Conservation (phyloP, 2,113 vertebrate genomes). For the Amblyornis subalaris region DNA sequence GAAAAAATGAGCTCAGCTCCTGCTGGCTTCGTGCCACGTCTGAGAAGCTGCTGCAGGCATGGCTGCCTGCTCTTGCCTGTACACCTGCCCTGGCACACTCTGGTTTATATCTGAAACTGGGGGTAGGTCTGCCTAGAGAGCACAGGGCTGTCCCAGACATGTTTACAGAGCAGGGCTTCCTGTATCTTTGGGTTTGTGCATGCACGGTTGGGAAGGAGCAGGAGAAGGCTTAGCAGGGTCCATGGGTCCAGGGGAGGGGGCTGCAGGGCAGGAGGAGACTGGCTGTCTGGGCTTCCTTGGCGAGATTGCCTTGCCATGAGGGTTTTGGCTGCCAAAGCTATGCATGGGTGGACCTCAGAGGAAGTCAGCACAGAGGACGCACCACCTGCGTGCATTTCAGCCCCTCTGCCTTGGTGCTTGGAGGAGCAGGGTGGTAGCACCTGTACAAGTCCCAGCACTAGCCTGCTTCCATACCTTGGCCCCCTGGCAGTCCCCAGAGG, state of each 20-base stretch:
- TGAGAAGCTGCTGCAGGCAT: background rate
- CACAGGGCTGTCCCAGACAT: background rate
- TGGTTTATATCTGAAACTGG: background rate
- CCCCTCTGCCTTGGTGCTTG: background rate
- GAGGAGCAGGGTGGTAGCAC: background rate
- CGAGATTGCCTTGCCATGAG: background rate
- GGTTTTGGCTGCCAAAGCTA: background rate
- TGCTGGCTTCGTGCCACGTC: background rate
- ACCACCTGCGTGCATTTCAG: background rate
- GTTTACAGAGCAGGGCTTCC: fast-evolving
- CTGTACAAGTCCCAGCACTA: background rate
- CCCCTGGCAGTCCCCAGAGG: background rate
- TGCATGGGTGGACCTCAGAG: background rate
- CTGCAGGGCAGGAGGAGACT: background rate
- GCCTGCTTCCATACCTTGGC: background rate
- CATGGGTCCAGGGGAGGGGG: fast-evolving
- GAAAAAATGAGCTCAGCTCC: background rate
- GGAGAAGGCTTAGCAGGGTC: background rate
- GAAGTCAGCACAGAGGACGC: background rate
- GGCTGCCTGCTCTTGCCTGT: background rate
- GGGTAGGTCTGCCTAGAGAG: background rate
- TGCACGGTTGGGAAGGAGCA: background rate
- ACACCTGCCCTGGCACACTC: background rate
- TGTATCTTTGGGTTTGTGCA: background rate
- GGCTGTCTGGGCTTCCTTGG: background rate